phyloP scores from a whole-genome alignment of 2,888 invertebrate genomes.

The Syrista parreyssii region DNA sequence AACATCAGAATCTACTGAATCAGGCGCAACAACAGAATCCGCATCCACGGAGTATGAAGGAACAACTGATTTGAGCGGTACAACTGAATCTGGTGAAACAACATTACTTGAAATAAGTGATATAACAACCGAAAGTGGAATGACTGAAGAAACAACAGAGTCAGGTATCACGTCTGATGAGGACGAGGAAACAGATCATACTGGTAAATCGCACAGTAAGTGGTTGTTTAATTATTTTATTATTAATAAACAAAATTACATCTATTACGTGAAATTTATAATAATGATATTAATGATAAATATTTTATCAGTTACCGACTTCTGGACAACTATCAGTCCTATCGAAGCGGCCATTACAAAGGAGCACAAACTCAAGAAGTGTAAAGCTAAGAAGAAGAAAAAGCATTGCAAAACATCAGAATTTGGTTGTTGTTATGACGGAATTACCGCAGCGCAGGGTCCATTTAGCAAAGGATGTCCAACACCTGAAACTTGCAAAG shows the following conservation, averaged over 20 bases:
- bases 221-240: slow-evolving; percentile 6
- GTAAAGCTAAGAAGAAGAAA: slow-evolving; percentile 71
- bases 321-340: slow-evolving; percentile 70
- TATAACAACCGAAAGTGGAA: slow-evolving; percentile 19
- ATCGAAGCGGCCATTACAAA: slow-evolving; percentile 68
- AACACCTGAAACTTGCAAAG: slow-evolving; percentile 79
- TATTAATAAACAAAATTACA: neutral
- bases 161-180: slow-evolving; percentile 26
- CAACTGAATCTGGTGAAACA: slow-evolving; percentile 32
- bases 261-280: neutral
- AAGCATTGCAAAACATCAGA: slow-evolving; percentile 73
- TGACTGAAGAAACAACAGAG: slow-evolving; percentile 39
- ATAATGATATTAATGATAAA: neutral
- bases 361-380: slow-evolving; percentile 68
- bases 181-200: slow-evolving; percentile 42
- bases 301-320: slow-evolving; percentile 53
- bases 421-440: slow-evolving; percentile 90
- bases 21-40: slow-evolving; percentile 33
- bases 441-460: slow-evolving; percentile 79
- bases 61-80: slow-evolving; percentile 37
- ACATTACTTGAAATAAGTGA: slow-evolving; percentile 23
- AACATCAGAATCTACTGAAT: slow-evolving; percentile 49
- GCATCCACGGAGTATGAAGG: slow-evolving; percentile 30
- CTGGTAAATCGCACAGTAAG: slow-evolving; percentile 48
- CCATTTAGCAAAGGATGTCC: slow-evolving; percentile 86